Base-by-base conservation (phyloP, 2,797 vertebrate species). In the Paedocypris micromegethes region DNA sequence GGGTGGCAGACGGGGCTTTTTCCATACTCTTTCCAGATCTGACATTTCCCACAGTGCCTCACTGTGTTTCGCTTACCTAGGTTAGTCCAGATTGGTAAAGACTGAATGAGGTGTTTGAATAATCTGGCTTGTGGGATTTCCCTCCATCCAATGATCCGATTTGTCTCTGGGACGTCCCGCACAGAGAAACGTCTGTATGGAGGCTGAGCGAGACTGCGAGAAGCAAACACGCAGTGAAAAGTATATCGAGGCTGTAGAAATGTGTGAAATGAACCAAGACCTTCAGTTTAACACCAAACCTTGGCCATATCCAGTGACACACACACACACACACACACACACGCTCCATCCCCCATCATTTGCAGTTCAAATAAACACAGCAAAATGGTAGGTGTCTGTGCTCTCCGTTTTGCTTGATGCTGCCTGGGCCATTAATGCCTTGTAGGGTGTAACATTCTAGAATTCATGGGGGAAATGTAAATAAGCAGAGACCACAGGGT, bases 321-420 rank as follows among this genome's bases (percentile, higher is more conserved):
- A 3, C 55, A 7, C 47, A 2, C 41, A 68, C 4, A 58, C 57
- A 41, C 40, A 61, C 64, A 51, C 4, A 58, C 59, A 58, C 23
- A 66, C 48, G 56, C 8, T 74, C 64, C 37, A 49, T 64, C 62
- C 51, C 40, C 64, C 70, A 55, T 63, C 67, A 64, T 57, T 84
- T 84, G 80, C 83, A 85, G 84, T 88, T 87, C 79, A 90, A 90
- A 89, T 88, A 89, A 87, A 88, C 86, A 87, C 47, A 47, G 47
- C 75, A 57, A 48, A 77, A 81, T 76, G 63, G 75, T 49, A 41
- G 73, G 6, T 2, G 70, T 72, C 9, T 6, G 72, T 69, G 73
- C 81, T 78, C 47, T 66, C 72, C 75, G 51, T 23, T 72, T 47
- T 53, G 56, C 59, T 38, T 49, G 52, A 45, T 70, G 45, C 63